A percentile compares a stretch with the other conserved stretches of the same genome.
Conservation (phyloP, 2,113 vertebrate species). For the Neogale vison region DNA sequence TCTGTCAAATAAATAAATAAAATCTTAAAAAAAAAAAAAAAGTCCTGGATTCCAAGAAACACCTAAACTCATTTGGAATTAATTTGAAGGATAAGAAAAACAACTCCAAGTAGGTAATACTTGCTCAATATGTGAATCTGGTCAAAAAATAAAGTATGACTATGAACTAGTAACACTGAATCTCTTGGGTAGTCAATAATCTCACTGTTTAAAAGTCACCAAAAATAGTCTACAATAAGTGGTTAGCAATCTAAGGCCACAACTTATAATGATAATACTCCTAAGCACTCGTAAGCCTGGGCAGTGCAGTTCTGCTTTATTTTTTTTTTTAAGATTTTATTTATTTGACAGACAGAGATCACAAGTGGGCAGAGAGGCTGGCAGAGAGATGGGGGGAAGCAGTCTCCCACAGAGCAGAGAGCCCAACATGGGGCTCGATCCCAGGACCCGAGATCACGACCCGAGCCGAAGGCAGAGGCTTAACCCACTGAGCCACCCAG, state of each 20-base stretch:
- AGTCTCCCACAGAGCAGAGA: too few species aligned
- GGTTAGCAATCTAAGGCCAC: background rate
- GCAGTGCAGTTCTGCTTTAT: background rate
- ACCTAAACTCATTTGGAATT: background rate
- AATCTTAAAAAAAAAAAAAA: too few species aligned
- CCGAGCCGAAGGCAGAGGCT: too few species aligned
- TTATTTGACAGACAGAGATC: too few species aligned
- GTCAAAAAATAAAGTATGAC: background rate
- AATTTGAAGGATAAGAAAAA: background rate
- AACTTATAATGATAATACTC: background rate
- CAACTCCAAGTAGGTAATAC: background rate
- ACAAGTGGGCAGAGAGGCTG: too few species aligned
- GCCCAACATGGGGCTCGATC: too few species aligned
- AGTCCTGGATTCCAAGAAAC: background rate
- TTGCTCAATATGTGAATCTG: background rate
- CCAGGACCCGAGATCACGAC: too few species aligned
- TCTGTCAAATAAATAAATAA: too few species aligned
- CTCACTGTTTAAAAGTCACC: background rate
- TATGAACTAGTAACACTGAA: background rate
- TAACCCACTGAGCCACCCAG: too few species aligned
- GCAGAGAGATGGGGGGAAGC: too few species aligned
- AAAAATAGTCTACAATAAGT: background rate
- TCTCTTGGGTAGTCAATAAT: background rate
- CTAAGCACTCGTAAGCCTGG: background rate
- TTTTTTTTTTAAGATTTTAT: background rate